Conservation (phyloP, 1,140 invertebrate species). For the Heliconius eleuchia region DNA sequence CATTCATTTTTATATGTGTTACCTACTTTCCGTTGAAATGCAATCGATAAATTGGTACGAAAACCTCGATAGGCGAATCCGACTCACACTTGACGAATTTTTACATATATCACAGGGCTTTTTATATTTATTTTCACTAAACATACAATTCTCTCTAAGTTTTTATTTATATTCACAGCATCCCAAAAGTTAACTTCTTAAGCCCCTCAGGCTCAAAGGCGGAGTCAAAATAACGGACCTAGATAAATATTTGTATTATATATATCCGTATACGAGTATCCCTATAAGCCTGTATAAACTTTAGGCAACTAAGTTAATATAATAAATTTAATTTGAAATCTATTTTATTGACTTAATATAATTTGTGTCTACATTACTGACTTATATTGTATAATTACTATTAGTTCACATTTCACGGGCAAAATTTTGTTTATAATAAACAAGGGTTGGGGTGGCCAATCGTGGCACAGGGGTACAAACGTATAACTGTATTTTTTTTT, state of each 20-base stretch:
- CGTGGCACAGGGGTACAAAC: too few relatives aligned
- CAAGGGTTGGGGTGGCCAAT: too few relatives aligned
- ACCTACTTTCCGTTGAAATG: too few relatives aligned
- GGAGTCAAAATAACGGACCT: conserved; percentile 14
- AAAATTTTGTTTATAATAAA: too few relatives aligned
- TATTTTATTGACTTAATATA: background rate
- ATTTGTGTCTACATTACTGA: too few relatives aligned
- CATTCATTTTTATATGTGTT: too few relatives aligned
- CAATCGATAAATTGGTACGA: too few relatives aligned
- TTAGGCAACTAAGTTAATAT: background rate
- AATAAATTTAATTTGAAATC: background rate
- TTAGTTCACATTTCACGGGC: too few relatives aligned
- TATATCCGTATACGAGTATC: conserved; percentile 11
- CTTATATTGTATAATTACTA: too few relatives aligned
- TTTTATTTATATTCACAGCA: background rate
- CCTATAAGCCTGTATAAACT: background rate
- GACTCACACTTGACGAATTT: too few relatives aligned
- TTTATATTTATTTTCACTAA: background rate
- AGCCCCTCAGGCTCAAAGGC: background rate
- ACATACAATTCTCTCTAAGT: background rate
- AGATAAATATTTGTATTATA: conserved; percentile 18
- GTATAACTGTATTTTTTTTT: too few relatives aligned
- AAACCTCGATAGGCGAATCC: too few relatives aligned
- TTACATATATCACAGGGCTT: background rate
- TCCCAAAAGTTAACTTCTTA: conserved; percentile 23